Conservation (phyloP, 64 coral and sea anemone species). For the Porites lutea region DNA sequence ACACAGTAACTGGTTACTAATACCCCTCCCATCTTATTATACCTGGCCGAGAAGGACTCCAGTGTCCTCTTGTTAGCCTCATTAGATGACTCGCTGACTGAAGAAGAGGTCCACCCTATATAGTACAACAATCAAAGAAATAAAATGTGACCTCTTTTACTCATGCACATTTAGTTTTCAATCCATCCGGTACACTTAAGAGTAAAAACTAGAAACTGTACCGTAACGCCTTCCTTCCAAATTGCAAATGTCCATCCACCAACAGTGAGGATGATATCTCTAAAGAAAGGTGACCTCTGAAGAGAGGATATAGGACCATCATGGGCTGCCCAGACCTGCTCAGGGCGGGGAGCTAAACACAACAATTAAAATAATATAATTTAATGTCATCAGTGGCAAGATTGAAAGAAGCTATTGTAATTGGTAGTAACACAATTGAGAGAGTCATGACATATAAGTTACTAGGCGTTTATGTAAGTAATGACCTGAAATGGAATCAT, state of each 20-base stretch:
- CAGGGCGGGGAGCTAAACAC: slow-evolving; percentile 76
- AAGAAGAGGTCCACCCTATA: slow-evolving; percentile 85
- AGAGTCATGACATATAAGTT: too few species aligned
- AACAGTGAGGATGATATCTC: slow-evolving; percentile 90
- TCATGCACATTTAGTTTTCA: too few species aligned
- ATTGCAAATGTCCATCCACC: slow-evolving; percentile 99
- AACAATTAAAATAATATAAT: background rate
- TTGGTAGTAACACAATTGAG: too few species aligned
- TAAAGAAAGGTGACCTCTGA: slow-evolving; percentile 92
- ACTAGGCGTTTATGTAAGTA: too few species aligned
- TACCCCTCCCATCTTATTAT: background rate
- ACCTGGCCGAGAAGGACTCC: slow-evolving; percentile 97
- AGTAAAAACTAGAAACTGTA: slow-evolving; percentile 16
- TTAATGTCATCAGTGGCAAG: background rate
- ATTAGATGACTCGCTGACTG: slow-evolving; percentile 88
- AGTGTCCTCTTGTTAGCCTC: slow-evolving; percentile 81
- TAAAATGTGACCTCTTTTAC: too few species aligned
- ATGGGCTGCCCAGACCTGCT: slow-evolving; percentile 87
- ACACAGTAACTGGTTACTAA: too few species aligned
- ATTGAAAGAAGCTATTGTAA: too few species aligned
- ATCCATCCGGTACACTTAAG: too few species aligned
- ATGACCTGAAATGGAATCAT: too few species aligned
- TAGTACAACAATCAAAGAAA: background rate
- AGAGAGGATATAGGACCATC: slow-evolving; percentile 88
- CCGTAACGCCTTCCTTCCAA: slow-evolving; percentile 98